Base-by-base conservation (phyloP, 2,113 vertebrate genomes). In the Brachyistius frenatus region DNA sequence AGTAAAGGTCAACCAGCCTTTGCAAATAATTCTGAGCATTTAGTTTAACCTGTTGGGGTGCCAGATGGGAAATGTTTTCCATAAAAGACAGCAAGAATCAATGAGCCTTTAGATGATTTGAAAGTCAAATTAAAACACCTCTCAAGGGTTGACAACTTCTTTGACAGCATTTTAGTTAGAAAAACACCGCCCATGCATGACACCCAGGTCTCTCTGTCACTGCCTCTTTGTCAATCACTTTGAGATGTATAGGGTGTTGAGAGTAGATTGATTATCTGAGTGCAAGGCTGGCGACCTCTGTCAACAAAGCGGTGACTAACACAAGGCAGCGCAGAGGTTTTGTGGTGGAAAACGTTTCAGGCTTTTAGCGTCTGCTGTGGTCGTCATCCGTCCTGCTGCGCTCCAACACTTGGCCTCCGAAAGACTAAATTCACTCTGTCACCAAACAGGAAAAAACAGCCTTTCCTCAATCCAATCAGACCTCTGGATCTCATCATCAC, bases 181-280 rank as follows among this genome's bases (percentile, higher is more conserved):
- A 39, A 71, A 57, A 39, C 56, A 31, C n/a, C 60, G 9, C 57
- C 54, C 35, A 35, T 41, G 30, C 15, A 23, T 61, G 72, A 54
- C 79, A 60, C 78, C 66, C 13, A 13, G 23, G 50, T 66, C 58
- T 58, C 39, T 46, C 56, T 73, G 54, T 58, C 62, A 39, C 6
- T 2, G 65, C 55, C 57, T 68, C 57, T 50, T 56, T 80, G 66
- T 86, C 67, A 77, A 62, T 84, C 65, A 84, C 9, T 54, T 58
- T 36, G 63, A 66, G 63, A 62, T 69, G 65, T 83, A 66, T 32
- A 36, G 49, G 37, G 16, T 47, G 68, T 79, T 78, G 65, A 66
- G 68, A 71, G 52, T 79, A 70, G 83, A 88, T 89, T 84, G 88
- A 91, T 91, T 82, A 79, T 66, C 35, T 66, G 71, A 84, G 76